Conservation (phyloP, 2,888 invertebrate species). For the Aplocera efformata region DNA sequence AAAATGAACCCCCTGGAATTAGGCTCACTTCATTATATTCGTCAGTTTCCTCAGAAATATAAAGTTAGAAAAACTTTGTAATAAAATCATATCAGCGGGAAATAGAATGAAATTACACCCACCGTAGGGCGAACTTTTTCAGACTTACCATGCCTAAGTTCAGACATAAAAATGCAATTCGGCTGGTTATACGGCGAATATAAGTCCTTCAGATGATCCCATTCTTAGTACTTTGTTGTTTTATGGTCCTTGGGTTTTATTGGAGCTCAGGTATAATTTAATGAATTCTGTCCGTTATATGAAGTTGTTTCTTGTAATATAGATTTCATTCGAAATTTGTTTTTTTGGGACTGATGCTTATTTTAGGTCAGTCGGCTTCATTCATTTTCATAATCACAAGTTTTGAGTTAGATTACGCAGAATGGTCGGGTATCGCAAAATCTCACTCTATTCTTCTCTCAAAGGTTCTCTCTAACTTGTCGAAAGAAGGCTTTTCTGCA, state of each 20-base stretch:
- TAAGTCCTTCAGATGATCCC: conserved; percentile 15
- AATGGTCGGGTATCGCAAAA: too few species aligned
- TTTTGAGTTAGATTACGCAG: too few species aligned
- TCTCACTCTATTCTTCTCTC: too few species aligned
- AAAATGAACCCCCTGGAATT: too few species aligned
- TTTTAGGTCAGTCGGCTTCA: too few species aligned
- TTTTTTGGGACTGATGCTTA: too few species aligned
- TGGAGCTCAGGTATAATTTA: conserved; percentile 5
- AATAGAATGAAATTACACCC: conserved; percentile 13
- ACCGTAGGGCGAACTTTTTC: conserved; percentile 12
- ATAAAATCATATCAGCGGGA: conserved; percentile 12
- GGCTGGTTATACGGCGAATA: conserved; percentile 15
- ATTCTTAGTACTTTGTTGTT: conserved; percentile 19
- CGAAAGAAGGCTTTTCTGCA: too few species aligned
- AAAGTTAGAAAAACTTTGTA: conserved; percentile 7
- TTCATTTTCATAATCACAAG: too few species aligned
- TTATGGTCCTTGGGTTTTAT: conserved; percentile 12
- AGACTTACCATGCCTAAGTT: conserved; percentile 19
- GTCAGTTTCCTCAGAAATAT: not conserved
- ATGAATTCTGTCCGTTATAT: not conserved
- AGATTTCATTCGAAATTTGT: too few species aligned
- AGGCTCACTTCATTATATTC: too few species aligned
- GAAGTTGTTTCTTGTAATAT: too few species aligned
- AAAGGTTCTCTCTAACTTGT: too few species aligned
- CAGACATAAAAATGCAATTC: conserved; percentile 16